Percentiles rank a stretch among this genome's conserved stretches.
These are phyloP conservation scores for Menidia beryllina DNA, from an alignment of 2,113 vertebrate species.

Conservation along the genomic window DNA sequence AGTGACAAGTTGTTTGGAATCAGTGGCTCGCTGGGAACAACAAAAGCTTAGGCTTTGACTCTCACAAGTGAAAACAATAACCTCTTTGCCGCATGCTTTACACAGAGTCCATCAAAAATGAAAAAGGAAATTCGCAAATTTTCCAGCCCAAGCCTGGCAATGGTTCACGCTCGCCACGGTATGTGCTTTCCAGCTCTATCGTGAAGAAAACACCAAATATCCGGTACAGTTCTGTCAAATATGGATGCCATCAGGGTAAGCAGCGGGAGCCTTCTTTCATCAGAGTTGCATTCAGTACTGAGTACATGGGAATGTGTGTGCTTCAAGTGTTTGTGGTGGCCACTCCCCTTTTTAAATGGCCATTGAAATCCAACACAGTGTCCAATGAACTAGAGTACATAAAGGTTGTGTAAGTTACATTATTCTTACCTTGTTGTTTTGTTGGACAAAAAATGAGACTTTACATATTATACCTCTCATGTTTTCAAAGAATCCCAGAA, in stretches of 20 bases:
- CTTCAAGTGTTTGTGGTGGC: too few relatives aligned
- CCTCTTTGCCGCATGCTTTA: neutral
- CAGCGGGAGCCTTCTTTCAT: too few relatives aligned
- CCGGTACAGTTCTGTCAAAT: constrained; percentile 7
- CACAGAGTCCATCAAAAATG: neutral
- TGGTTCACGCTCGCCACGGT: neutral
- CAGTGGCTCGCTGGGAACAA: constrained; percentile 48
- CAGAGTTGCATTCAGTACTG: constrained; percentile 1
- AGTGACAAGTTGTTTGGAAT: constrained; percentile 55
- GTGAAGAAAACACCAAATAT: constrained; percentile 38
- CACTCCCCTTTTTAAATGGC: too few relatives aligned
- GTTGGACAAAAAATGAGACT: too few relatives aligned
- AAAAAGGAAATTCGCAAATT: neutral
- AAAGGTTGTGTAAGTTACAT: too few relatives aligned
- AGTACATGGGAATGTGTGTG: too few relatives aligned
- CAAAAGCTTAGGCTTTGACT: constrained; percentile 37
- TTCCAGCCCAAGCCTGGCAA: neutral
- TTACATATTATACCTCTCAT: too few relatives aligned
- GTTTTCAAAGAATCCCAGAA: too few relatives aligned
- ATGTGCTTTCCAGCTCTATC: neutral
- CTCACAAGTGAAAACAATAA: constrained; percentile 1
- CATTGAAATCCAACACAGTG: too few relatives aligned
- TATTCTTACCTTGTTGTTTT: too few relatives aligned
- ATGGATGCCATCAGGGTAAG: neutral
- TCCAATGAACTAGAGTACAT: too few relatives aligned